Percentiles rank a stretch among this genome's conserved stretches.
phyloP scores from a whole-genome alignment of 2,888 invertebrate genomes.

The Isotomurus palustris region DNA sequence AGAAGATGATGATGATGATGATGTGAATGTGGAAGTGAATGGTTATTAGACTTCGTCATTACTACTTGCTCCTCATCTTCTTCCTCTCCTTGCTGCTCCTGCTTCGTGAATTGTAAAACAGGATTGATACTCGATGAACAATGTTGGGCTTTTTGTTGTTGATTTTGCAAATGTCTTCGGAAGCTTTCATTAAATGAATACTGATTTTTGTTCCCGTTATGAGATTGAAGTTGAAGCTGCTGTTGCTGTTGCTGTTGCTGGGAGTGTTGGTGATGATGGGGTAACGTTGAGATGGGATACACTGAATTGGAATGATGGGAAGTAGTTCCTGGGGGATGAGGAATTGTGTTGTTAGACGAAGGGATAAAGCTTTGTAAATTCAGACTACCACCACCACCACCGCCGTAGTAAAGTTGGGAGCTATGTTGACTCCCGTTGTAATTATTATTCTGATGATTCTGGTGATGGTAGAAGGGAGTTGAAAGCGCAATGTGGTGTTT shows the following conservation, averaged over 20 bases:
- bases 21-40: background rate
- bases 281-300: slow-evolving; percentile 13
- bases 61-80: no score
- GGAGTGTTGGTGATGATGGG: background rate
- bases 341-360: background rate
- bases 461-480: slow-evolving; percentile 4
- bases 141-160: slow-evolving; percentile 14
- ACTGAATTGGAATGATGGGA: slow-evolving; percentile 1
- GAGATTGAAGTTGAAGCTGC: slow-evolving; percentile 8
- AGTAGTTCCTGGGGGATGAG: background rate
- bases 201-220: no score
- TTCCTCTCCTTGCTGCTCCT: no score
- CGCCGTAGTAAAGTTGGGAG: background rate
- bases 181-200: slow-evolving; percentile 26
- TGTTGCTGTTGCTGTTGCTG: slow-evolving; percentile 20
- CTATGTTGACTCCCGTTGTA: slow-evolving; percentile 10
- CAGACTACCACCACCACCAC: background rate
- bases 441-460: slow-evolving; percentile 8
- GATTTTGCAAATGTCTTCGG: slow-evolving; percentile 19
- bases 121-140: background rate
- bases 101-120: background rate
- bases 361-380: background rate
- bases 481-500: slow-evolving; percentile 32
- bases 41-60: slow-evolving; percentile 6
- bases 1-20: slow-evolving; percentile 15